These are phyloP conservation scores for Yponomeuta evonymella DNA, from an alignment of 2,888 invertebrate species.

Conservation along the genomic window DNA sequence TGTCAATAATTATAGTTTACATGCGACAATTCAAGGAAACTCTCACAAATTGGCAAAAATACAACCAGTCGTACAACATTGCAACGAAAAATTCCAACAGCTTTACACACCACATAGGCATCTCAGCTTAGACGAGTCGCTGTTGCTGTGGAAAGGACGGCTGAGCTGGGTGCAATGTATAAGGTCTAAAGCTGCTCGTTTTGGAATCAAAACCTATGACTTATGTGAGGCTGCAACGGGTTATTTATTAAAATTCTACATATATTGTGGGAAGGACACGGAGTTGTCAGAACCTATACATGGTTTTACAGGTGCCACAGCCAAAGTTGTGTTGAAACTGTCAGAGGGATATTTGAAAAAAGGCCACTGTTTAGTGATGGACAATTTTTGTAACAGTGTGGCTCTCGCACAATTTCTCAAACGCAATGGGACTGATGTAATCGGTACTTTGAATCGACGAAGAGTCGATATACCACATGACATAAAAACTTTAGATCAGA, in stretches of 20 bases:
- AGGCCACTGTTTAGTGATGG: slow-evolving; percentile 23
- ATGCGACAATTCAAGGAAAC: background rate
- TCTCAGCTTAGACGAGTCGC: slow-evolving; percentile 27
- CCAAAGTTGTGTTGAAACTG: slow-evolving; percentile 23
- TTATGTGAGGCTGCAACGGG: slow-evolving; percentile 29
- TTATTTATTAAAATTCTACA: slow-evolving; percentile 18
- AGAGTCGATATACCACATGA: slow-evolving; percentile 15
- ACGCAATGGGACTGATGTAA: slow-evolving; percentile 19
- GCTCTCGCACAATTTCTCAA: slow-evolving; percentile 22
- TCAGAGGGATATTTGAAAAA: slow-evolving; percentile 18
- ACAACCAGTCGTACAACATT: slow-evolving; percentile 18
- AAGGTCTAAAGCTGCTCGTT: slow-evolving; percentile 30
- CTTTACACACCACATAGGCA: slow-evolving; percentile 16
- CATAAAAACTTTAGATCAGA: slow-evolving; percentile 5
- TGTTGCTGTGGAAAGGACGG: slow-evolving; percentile 29
- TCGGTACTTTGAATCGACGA: slow-evolving; percentile 21
- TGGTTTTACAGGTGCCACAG: slow-evolving; percentile 19
- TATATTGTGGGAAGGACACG: slow-evolving; percentile 22
- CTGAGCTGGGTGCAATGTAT: slow-evolving; percentile 31
- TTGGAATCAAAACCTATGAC: slow-evolving; percentile 32
- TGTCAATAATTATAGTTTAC: slow-evolving; percentile 18
- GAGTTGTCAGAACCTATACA: background rate
- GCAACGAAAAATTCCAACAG: slow-evolving; percentile 18
- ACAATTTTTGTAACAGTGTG: slow-evolving; percentile 24
- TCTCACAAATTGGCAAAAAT: slow-evolving; percentile 21